Conservation (phyloP, 2,888 invertebrate genomes). For the Synergus umbraculus region DNA sequence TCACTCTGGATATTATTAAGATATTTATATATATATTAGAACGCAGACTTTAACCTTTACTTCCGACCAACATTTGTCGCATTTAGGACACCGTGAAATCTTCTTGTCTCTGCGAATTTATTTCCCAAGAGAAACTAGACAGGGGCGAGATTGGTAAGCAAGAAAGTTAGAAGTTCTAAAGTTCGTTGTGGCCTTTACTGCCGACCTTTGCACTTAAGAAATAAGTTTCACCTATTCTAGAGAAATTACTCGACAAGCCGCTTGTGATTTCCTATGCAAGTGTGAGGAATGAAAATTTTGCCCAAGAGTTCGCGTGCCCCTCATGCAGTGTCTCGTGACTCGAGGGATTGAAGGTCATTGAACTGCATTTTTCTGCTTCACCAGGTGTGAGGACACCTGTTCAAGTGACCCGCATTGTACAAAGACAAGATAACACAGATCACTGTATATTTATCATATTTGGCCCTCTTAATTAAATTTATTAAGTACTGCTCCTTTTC, state of each 20-base stretch:
- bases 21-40: background rate
- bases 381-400: slow-evolving; percentile 39
- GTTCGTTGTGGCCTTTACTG: slow-evolving; percentile 16
- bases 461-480: background rate
- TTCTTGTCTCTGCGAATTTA: slow-evolving; percentile 17
- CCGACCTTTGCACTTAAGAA: slow-evolving; percentile 9
- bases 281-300: background rate
- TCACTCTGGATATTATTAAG: background rate
- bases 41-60: background rate
- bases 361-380: slow-evolving; percentile 34
- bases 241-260: background rate
- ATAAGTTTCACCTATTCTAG: background rate
- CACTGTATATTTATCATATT: background rate
- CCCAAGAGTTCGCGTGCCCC: background rate
- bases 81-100: slow-evolving; percentile 12
- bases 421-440: slow-evolving; percentile 22
- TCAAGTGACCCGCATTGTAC: slow-evolving; percentile 8
- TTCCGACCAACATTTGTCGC: background rate
- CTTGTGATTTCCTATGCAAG: background rate
- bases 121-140: slow-evolving; percentile 22
- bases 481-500: background rate
- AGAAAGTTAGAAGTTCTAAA: slow-evolving; percentile 33
- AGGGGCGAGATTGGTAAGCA: slow-evolving; percentile 21
- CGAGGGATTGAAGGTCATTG: slow-evolving; percentile 32
- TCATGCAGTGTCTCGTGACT: background rate